Conservation (phyloP, 2,113 vertebrate genomes). For the Passer domesticus region DNA sequence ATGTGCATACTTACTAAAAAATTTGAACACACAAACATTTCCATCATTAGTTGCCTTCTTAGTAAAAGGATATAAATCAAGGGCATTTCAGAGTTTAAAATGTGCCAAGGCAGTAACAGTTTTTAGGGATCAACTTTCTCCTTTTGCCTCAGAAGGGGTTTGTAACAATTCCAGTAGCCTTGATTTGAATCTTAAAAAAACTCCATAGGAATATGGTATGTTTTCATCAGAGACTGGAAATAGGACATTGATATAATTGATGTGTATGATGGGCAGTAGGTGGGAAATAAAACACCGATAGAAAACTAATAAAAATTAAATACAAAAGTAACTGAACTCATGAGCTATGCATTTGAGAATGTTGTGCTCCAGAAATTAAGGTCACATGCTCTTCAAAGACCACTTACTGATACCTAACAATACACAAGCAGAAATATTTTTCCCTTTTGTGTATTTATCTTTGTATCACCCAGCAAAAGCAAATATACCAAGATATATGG, state of each 20-base stretch:
- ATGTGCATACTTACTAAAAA: not conserved
- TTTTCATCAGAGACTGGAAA: not conserved
- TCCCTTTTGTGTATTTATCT: not conserved
- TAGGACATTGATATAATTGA: not conserved
- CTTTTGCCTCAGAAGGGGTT: not conserved
- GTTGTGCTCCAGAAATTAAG: not conserved
- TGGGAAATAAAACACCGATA: not conserved
- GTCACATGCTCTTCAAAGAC: not conserved
- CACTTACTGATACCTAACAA: not conserved
- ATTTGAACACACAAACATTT: not conserved
- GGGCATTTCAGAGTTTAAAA: not conserved
- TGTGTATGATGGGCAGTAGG: not conserved
- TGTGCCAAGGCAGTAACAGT: not conserved
- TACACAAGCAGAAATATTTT: not conserved
- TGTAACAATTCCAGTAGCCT: not conserved
- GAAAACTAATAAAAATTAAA: not conserved
- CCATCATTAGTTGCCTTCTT: not conserved
- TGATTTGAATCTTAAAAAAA: not conserved
- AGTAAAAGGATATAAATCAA: not conserved
- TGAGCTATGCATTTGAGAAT: not conserved
- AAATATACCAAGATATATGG: not conserved
- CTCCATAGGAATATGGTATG: accelerated
- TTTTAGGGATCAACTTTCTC: not conserved
- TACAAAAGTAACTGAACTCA: not conserved
- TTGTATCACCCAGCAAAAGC: not conserved